These are phyloP conservation scores for Prinia subflava DNA, from an alignment of 2,113 vertebrate species.

Conservation along the genomic window DNA sequence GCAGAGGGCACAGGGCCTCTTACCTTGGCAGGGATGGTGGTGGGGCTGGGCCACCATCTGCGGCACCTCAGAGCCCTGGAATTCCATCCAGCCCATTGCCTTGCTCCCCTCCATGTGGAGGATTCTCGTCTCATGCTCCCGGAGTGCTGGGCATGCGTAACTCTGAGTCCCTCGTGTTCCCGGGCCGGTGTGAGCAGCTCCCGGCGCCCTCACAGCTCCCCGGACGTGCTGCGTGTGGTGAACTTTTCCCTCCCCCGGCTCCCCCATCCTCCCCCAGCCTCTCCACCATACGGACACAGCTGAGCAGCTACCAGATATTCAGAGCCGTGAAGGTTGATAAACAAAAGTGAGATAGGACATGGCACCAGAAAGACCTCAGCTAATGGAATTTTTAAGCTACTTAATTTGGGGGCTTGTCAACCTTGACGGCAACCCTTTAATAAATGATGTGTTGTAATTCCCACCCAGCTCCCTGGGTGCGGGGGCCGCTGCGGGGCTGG, in stretches of 20 bases:
- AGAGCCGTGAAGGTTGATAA: slow-evolving; percentile 68
- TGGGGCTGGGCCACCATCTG: fast-evolving
- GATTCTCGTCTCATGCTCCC: background rate
- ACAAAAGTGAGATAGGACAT: slow-evolving; percentile 63
- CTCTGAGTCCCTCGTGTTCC: background rate
- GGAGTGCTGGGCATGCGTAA: fast-evolving
- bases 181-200: background rate
- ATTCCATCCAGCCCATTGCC: background rate
- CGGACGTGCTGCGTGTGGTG: background rate
- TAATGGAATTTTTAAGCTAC: slow-evolving; percentile 69
- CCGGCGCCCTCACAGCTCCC: background rate
- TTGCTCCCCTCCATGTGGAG: background rate
- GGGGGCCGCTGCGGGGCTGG: background rate
- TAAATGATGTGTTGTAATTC: slow-evolving; percentile 44
- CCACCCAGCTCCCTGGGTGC: background rate
- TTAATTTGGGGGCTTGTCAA: slow-evolving; percentile 60
- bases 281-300: slow-evolving; percentile 26
- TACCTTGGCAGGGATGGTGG: fast-evolving
- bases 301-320: slow-evolving; percentile 58
- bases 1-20: background rate
- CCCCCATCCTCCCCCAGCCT: background rate
- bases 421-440: slow-evolving; percentile 47
- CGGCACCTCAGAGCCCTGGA: background rate
- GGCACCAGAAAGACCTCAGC: slow-evolving; percentile 63
- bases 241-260: background rate